phyloP scores from a whole-genome alignment of 2,888 invertebrate species.

The Orchesellides sinensis region DNA sequence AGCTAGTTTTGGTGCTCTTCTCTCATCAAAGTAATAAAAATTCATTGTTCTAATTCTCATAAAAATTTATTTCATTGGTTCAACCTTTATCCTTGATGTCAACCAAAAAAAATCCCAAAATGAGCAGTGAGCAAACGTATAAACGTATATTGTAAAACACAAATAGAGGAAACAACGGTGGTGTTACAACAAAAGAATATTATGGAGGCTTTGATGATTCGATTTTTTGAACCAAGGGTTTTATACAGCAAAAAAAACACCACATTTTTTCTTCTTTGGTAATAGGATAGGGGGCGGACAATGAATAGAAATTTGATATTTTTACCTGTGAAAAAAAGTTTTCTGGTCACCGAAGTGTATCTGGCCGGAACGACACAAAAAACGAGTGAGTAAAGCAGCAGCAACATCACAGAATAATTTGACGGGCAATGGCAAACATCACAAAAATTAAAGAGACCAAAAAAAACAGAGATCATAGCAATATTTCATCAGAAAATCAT shows the following conservation, averaged over 20 bases:
- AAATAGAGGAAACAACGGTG: too few species aligned
- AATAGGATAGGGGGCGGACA: slow-evolving; percentile 62
- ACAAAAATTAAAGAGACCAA: neutral
- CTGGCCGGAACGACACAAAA: slow-evolving; percentile 53
- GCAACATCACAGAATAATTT: too few species aligned
- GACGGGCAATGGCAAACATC: neutral
- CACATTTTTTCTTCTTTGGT: slow-evolving; percentile 51
- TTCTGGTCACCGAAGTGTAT: slow-evolving; percentile 62
- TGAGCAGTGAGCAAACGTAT: too few species aligned
- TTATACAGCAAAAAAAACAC: slow-evolving; percentile 1
- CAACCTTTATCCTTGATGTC: slow-evolving; percentile 4
- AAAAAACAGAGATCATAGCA: neutral
- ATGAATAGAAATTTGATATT: slow-evolving; percentile 60
- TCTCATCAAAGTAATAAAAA: slow-evolving; percentile 29
- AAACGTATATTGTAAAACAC: too few species aligned
- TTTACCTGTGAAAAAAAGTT: slow-evolving; percentile 58
- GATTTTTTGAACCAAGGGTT: too few species aligned
- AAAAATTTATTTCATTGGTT: slow-evolving; percentile 17
- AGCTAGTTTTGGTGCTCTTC: too few species aligned
- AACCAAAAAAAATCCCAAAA: neutral
- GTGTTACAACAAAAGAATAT: too few species aligned
- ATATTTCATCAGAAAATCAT: slow-evolving; percentile 24
- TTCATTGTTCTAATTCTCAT: slow-evolving; percentile 55
- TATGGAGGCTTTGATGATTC: too few species aligned
- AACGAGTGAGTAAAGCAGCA: neutral